A percentile compares a stretch with the other conserved stretches of the same genome.
Conservation (phyloP, 2,888 invertebrate genomes). For the Drosophila stalkeri region DNA sequence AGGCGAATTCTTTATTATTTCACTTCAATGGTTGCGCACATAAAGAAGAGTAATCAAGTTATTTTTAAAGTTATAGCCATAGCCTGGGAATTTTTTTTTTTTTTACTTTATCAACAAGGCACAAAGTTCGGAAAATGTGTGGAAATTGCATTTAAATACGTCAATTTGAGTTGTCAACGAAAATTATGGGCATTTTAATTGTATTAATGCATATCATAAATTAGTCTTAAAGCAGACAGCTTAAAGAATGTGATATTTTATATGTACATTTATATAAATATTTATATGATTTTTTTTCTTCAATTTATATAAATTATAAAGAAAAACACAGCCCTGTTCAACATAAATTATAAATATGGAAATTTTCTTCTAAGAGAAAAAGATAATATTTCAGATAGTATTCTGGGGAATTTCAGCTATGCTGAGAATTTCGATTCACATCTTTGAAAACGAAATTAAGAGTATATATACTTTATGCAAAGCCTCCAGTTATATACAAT, state of each 20-base stretch:
- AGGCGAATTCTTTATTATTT: conserved; percentile 29
- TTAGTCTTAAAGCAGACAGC: background rate
- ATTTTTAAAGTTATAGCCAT: conserved; percentile 37
- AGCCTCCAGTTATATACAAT: too few species aligned
- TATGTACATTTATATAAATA: background rate
- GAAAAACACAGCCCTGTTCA: background rate
- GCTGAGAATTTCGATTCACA: too few species aligned
- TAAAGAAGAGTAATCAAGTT: conserved; percentile 45
- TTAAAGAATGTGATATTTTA: background rate
- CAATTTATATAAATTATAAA: background rate
- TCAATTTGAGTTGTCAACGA: background rate
- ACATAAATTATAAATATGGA: background rate
- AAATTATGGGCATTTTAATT: background rate
- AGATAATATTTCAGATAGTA: too few species aligned
- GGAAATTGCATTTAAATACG: conserved; percentile 18
- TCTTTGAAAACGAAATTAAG: too few species aligned
- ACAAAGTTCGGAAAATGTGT: conserved; percentile 15
- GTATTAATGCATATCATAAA: background rate
- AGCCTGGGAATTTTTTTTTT: background rate
- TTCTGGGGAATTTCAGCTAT: too few species aligned
- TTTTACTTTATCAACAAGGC: conserved; percentile 3
- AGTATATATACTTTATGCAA: too few species aligned
- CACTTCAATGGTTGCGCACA: conserved; percentile 5
- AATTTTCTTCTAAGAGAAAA: background rate
- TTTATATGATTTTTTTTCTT: background rate